Evolutionary conservation across 2,797 vertebrate genomes (phyloP).

Genomic region (Lacerta agilis): DNA sequence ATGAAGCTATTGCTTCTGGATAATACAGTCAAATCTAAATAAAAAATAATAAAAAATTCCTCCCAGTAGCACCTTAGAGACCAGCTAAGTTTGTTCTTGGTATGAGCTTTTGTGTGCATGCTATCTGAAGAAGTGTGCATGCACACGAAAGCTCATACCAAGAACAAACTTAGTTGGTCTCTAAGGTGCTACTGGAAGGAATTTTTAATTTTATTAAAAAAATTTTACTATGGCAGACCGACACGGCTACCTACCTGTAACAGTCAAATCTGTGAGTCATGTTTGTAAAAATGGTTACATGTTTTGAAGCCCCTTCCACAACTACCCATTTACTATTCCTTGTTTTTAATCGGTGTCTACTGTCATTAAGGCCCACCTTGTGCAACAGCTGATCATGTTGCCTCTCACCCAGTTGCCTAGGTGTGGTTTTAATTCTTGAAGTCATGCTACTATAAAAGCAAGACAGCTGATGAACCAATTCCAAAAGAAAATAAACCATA

Average conservation of each 20-base stretch:
- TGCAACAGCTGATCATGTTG: constrained; percentile 54
- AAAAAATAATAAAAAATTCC: too few relatives aligned
- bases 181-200: too few relatives aligned
- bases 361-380: constrained; percentile 7
- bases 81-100: too few relatives aligned
- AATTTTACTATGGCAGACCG: too few relatives aligned
- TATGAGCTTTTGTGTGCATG: too few relatives aligned
- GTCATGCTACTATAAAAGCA: constrained; percentile 69
- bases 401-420: constrained; percentile 47
- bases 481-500: constrained; percentile 64
- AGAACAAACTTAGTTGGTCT: too few relatives aligned
- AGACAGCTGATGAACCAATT: constrained; percentile 69
- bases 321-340: neutral
- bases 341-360: neutral
- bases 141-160: too few relatives aligned
- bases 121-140: too few relatives aligned
- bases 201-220: too few relatives aligned
- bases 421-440: constrained; percentile 67
- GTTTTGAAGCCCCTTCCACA: neutral
- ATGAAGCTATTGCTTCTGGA: neutral
- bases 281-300: neutral
- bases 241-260: neutral
- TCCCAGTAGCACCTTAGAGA: too few relatives aligned
- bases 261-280: neutral
- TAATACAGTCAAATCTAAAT: neutral